Evolutionary conservation across 2,888 invertebrate species (phyloP), one percentile per base, ranked within the genome.

Genomic region (Megaustenia siamemsis): DNA sequence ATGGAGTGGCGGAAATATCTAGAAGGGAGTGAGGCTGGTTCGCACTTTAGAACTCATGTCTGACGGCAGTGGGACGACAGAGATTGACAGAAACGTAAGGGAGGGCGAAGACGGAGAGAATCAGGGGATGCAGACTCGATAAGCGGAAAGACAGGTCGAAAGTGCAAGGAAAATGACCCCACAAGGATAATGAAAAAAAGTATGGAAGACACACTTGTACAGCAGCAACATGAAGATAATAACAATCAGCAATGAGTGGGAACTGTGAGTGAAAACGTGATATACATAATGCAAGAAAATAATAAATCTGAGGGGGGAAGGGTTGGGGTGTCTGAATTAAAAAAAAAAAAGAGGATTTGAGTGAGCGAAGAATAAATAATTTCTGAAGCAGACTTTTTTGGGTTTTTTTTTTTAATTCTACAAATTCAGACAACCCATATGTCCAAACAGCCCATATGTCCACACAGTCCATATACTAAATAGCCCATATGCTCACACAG

Each of bases 1-100:
- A 15, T 40, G 71, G n/a, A 43, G 71, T 71, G 71, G 40, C 21
- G n/a, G 71, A 43, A 43, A 43, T 71, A 71, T 43, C 43, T n/a
- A 43, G 71, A 45, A 71, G 21, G 45, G n/a, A 71, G 6, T 43
- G 18, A 43, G 6, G 45, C 5, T 71, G 71, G 43, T 45, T 71
- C 6, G 43, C 71, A 71, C 71, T 71, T 12, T 71, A 21, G 12
- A 71, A 43, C 28, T 45, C n/a, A 43, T 43, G 43, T 6, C 24
- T 43, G 6, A n/a, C 8, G n/a, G 71, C 45, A 45, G 71, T 71
- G 43, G 43, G 71, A 43, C 5, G 43, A 2, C 43, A 6, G 0
- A 40, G 43, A 71, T 71, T 71, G 71, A 40, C 24, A 28, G n/a
- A 71, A 45, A 43, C 40, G 12, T 43, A 43, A n/a, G 43, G 43